Evolutionary conservation across 2,113 vertebrate species (phyloP).

Genomic region (Meriones unguiculatus): DNA sequence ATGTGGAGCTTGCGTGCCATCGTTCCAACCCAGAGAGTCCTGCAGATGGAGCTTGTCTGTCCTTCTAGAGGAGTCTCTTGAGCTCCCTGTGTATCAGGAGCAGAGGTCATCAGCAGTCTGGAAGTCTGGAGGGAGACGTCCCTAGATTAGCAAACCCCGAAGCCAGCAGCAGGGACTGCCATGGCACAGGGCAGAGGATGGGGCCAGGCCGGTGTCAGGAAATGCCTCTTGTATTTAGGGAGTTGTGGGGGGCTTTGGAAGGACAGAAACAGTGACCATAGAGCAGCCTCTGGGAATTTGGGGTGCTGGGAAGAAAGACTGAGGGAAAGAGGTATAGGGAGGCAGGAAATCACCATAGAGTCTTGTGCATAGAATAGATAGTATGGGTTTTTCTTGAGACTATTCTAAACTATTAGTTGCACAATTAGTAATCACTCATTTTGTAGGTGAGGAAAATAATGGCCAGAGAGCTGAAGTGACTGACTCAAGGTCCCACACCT

Average conservation of each 20-base stretch:
- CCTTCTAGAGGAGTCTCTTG: background rate
- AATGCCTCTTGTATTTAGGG: background rate
- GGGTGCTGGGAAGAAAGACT: background rate
- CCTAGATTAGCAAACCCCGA: background rate
- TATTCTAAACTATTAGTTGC: background rate
- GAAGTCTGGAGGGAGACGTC: background rate
- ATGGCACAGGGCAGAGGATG: background rate
- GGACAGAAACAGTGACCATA: background rate
- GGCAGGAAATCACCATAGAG: background rate
- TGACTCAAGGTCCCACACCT: background rate
- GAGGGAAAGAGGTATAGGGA: background rate
- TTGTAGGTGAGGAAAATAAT: background rate
- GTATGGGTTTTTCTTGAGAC: background rate
- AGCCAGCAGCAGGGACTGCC: background rate
- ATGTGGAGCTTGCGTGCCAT: rapidly evolving
- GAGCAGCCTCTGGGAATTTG: background rate
- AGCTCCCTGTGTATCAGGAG: background rate
- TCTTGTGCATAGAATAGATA: background rate
- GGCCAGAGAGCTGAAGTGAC: background rate
- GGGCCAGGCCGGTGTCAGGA: background rate
- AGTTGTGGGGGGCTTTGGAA: background rate
- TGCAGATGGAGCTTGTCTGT: background rate
- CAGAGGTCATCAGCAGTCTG: background rate
- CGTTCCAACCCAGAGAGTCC: background rate
- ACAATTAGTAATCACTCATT: background rate